phyloP scores from a whole-genome alignment of 2,797 vertebrate species.

The Lemur catta region DNA sequence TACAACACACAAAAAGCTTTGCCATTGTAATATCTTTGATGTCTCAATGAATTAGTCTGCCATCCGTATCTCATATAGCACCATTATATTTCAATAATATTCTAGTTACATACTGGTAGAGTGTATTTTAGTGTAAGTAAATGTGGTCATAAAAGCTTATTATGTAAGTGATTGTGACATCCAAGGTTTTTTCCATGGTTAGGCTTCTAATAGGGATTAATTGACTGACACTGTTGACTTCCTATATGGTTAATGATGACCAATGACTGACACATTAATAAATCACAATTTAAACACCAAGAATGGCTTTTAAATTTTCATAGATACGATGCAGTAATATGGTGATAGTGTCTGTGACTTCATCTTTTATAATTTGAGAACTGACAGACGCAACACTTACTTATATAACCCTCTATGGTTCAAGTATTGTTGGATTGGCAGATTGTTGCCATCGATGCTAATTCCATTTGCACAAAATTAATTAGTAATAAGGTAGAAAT shows the following conservation, averaged over 20 bases:
- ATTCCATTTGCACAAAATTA: conserved; percentile 81
- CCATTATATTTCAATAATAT: conserved; percentile 58
- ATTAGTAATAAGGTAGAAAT: conserved; percentile 81
- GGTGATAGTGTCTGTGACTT: conserved; percentile 27
- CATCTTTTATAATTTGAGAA: conserved; percentile 59
- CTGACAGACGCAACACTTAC: conserved; percentile 38
- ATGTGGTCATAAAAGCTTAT: conserved; percentile 53
- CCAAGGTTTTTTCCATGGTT: not conserved
- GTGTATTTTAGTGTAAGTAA: conserved; percentile 42
- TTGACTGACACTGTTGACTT: conserved; percentile 53
- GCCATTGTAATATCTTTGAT: conserved; percentile 52
- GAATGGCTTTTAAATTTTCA: conserved; percentile 54
- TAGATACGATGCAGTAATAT: not conserved
- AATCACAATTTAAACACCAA: conserved; percentile 55
- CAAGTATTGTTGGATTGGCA: conserved; percentile 64
- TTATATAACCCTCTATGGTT: not conserved
- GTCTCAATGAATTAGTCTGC: conserved; percentile 47
- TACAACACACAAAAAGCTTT: conserved; percentile 41
- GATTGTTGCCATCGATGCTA: conserved; percentile 77
- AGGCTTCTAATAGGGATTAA: conserved; percentile 55
- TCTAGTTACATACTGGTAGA: conserved; percentile 40
- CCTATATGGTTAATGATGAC: conserved; percentile 63
- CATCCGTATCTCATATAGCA: conserved; percentile 3
- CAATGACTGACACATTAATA: conserved; percentile 60
- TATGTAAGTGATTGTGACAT: conserved; percentile 36